Evolutionary conservation across 2,888 invertebrate genomes (phyloP).

Genomic region (Hypena proboscidalis): DNA sequence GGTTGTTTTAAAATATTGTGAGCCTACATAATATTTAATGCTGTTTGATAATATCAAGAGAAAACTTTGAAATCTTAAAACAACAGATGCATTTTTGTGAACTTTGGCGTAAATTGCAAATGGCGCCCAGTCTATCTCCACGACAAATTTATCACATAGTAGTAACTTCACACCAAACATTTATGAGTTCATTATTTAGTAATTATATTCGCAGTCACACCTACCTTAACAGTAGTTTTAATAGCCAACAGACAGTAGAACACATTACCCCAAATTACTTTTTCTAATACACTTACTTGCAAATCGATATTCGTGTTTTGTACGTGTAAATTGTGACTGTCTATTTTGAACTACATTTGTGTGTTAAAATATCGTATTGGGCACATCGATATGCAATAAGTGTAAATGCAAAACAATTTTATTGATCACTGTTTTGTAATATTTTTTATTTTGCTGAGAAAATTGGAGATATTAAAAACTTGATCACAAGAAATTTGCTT

Average conservation of each 20-base stretch:
- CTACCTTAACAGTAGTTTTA: conserved; percentile 35
- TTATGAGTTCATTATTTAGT: conserved; percentile 42
- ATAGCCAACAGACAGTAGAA: conserved; percentile 38
- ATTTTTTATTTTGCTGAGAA: too few relatives aligned
- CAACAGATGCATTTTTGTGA: too few relatives aligned
- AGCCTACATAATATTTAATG: too few relatives aligned
- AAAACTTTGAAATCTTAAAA: too few relatives aligned
- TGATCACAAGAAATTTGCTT: neutral
- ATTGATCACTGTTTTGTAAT: conserved; percentile 13
- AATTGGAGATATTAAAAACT: too few relatives aligned
- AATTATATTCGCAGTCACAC: conserved; percentile 42
- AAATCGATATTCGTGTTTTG: conserved; percentile 48
- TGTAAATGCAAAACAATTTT: conserved; percentile 27
- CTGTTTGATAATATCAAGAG: too few relatives aligned
- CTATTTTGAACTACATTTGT: conserved; percentile 30
- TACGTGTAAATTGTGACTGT: conserved; percentile 12
- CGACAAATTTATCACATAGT: conserved; percentile 16
- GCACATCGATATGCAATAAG: conserved; percentile 50
- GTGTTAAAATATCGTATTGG: conserved; percentile 5
- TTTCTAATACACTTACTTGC: conserved; percentile 63
- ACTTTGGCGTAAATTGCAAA: too few relatives aligned
- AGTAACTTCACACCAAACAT: conserved; percentile 43
- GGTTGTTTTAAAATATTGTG: too few relatives aligned
- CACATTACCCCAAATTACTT: conserved; percentile 43
- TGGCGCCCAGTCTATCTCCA: neutral